Evolutionary conservation across 2,797 vertebrate species (phyloP).

Genomic region (Sebastes ruberrimus): DNA sequence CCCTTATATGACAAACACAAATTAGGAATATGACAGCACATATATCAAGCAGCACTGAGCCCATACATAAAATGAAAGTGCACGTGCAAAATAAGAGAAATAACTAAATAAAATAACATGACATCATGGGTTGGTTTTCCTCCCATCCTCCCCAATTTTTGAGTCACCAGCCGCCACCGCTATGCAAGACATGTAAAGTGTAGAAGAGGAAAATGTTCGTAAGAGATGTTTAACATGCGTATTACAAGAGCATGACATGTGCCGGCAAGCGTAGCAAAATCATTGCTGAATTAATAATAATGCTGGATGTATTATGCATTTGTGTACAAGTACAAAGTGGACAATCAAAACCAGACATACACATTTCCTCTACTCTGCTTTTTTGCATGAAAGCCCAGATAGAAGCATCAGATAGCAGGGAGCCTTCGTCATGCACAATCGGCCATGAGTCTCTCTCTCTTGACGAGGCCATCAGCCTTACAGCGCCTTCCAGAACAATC

Average conservation of each 20-base stretch:
- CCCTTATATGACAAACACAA: too few species aligned
- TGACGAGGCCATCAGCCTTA: constrained; percentile 57
- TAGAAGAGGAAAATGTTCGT: neutral
- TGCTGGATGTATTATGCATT: neutral
- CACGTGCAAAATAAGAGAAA: too few species aligned
- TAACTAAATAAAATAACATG: too few species aligned
- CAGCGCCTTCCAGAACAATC: constrained; percentile 59
- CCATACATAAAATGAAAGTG: too few species aligned
- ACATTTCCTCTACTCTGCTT: constrained; percentile 27
- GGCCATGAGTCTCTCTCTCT: constrained; percentile 43
- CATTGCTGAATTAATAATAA: neutral
- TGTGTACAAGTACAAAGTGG: neutral
- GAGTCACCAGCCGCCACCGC: too few species aligned
- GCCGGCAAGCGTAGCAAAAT: neutral
- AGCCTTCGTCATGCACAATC: constrained; percentile 50
- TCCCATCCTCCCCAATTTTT: too few species aligned
- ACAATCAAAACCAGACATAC: neutral
- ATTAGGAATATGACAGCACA: too few species aligned
- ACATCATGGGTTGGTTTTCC: too few species aligned
- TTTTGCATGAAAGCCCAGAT: constrained; percentile 40
- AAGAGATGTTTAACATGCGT: neutral
- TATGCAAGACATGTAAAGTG: neutral
- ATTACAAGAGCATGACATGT: neutral
- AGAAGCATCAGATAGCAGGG: constrained; percentile 45
- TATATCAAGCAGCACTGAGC: too few species aligned